Conservation (phyloP, 1,140 invertebrate species). For the Pachyrhynchus sulphureomaculatus region DNA sequence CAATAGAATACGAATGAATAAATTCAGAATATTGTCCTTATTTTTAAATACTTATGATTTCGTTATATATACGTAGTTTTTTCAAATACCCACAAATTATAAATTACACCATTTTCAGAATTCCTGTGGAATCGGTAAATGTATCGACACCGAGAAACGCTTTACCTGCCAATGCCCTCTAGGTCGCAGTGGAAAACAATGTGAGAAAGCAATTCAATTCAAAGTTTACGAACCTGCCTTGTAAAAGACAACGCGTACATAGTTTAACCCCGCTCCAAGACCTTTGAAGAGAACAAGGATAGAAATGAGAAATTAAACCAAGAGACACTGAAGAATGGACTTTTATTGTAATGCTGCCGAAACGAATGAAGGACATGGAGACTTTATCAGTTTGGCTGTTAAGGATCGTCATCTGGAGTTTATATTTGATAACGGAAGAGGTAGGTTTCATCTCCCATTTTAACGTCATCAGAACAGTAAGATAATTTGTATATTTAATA, state of each 20-base stretch:
- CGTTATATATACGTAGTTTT: no score
- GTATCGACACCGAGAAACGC: constrained; percentile 71
- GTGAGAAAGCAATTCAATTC: constrained; percentile 63
- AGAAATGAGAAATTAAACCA: constrained; percentile 74
- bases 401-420: constrained; percentile 82
- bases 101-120: no score
- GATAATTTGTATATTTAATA: no score
- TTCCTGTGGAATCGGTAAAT: constrained; percentile 81
- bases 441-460: no score
- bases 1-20: no score
- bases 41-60: no score
- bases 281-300: constrained; percentile 63
- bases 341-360: constrained; percentile 89
- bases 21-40: no score
- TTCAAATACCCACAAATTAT: no score
- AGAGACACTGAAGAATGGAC: constrained; percentile 69
- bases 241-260: constrained; percentile 72
- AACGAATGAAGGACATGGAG: constrained; percentile 76
- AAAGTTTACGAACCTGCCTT: constrained; percentile 80
- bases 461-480: no score
- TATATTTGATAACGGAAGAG: constrained; percentile 81
- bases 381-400: constrained; percentile 82
- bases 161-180: constrained; percentile 86
- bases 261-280: constrained; percentile 73
- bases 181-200: constrained; percentile 75